These are phyloP conservation scores for Brenthis ino DNA, from an alignment of 2,888 invertebrate genomes.

Conservation along the genomic window DNA sequence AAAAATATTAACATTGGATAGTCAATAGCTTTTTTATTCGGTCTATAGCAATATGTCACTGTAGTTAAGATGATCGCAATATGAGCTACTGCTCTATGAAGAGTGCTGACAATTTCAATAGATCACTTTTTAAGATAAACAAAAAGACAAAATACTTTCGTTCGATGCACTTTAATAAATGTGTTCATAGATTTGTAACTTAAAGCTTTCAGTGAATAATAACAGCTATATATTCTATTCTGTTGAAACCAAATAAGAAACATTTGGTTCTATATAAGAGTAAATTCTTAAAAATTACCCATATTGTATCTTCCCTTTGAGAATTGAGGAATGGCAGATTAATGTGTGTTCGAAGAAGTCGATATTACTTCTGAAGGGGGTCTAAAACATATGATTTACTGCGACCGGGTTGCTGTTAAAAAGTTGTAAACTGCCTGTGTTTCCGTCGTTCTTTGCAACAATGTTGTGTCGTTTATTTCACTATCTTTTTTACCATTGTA, in stretches of 20 bases:
- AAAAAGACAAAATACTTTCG: background rate
- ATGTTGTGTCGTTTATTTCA: constrained; percentile 52
- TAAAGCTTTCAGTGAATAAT: background rate
- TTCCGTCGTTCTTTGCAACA: constrained; percentile 75
- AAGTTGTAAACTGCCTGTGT: constrained; percentile 80
- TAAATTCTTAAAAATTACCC: constrained; percentile 58
- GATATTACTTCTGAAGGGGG: constrained; percentile 79
- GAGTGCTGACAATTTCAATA: constrained; percentile 65
- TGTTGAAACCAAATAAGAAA: constrained; percentile 1
- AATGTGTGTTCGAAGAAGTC: constrained; percentile 80
- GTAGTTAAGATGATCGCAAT: constrained; percentile 51
- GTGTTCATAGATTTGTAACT: background rate
- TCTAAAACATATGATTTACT: constrained; percentile 77
- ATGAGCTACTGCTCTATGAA: constrained; percentile 67
- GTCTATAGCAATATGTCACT: constrained; percentile 51
- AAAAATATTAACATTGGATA: background rate
- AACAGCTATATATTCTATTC: background rate
- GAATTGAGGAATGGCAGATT: constrained; percentile 78
- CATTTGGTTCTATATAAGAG: constrained; percentile 28
- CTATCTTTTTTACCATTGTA: constrained; percentile 26
- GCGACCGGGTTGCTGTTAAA: constrained; percentile 75
- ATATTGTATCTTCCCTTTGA: constrained; percentile 71
- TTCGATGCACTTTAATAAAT: background rate
- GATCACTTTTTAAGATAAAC: constrained; percentile 47
- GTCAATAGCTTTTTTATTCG: constrained; percentile 46